Evolutionary conservation across 2,888 invertebrate genomes (phyloP).

Genomic region (Pammene fasciana): DNA sequence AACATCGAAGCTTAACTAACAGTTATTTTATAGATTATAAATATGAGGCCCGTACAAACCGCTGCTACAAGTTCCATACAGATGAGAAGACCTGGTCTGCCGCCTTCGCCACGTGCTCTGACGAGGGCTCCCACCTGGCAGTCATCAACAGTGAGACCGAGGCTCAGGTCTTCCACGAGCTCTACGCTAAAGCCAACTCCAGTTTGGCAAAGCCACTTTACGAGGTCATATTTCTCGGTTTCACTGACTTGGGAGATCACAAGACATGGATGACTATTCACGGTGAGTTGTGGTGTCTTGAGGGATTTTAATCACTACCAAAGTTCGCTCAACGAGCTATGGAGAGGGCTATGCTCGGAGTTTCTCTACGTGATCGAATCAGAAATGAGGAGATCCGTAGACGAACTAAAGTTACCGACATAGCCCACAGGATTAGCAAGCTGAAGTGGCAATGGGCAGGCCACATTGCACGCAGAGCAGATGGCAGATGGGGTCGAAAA

Average conservation of each 20-base stretch:
- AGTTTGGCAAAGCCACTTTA: neutral
- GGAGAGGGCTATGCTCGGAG: no score
- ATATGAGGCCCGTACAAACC: constrained; percentile 38
- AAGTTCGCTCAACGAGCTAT: no score
- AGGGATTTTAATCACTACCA: no score
- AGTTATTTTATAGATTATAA: neutral
- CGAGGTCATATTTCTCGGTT: neutral
- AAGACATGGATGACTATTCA: neutral
- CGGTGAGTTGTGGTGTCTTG: neutral
- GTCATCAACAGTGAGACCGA: constrained; percentile 59
- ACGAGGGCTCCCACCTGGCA: constrained; percentile 59
- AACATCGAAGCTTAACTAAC: no score
- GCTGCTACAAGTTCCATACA: constrained; percentile 63
- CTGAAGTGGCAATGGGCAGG: no score
- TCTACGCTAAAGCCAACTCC: constrained; percentile 43
- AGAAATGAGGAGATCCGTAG: no score
- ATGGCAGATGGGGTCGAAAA: no score
- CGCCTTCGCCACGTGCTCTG: constrained; percentile 58
- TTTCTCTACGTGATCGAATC: no score
- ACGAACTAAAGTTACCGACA: no score
- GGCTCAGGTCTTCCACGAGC: constrained; percentile 48
- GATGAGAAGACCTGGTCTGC: constrained; percentile 54
- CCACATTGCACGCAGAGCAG: no score
- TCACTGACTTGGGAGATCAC: neutral
- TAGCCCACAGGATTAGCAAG: no score